Evolutionary conservation across 1,140 invertebrate species (phyloP).

Genomic region (Varroa destructor): DNA sequence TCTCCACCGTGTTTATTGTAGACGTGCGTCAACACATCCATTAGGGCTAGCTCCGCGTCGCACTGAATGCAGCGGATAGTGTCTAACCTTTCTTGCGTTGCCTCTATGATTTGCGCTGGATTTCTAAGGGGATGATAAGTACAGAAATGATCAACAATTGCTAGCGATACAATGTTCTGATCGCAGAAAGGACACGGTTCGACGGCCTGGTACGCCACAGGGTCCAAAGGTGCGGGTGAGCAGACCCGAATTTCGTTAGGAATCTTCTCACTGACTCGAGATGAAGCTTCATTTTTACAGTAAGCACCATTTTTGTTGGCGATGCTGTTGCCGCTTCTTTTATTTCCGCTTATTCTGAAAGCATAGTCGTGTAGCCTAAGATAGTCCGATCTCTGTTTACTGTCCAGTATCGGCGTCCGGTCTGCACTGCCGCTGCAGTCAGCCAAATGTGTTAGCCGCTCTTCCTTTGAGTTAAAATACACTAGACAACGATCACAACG

Average conservation of each 20-base stretch:
- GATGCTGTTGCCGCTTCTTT: background rate
- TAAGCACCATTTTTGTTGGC: background rate
- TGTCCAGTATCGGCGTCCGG: conserved; percentile 7
- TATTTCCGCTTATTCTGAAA: background rate
- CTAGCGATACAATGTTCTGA: background rate
- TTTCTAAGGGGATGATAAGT: background rate
- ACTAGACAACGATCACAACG: too few relatives aligned
- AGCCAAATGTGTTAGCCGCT: background rate
- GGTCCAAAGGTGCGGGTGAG: too few relatives aligned
- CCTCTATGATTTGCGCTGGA: background rate
- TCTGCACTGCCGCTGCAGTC: background rate
- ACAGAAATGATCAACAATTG: background rate
- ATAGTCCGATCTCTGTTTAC: conserved; percentile 11
- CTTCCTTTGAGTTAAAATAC: too few relatives aligned
- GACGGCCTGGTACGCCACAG: background rate
- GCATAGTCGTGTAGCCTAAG: conserved; percentile 11
- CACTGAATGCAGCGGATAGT: conserved; percentile 8
- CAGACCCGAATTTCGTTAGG: too few relatives aligned
- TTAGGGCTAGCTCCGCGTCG: background rate
- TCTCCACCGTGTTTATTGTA: background rate
- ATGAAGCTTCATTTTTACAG: background rate
- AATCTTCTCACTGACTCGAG: too few relatives aligned
- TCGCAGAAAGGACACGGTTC: conserved; percentile 1
- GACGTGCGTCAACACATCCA: background rate
- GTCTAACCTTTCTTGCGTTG: background rate